A percentile compares a stretch with the other conserved stretches of the same genome.
Evolutionary conservation across 2,888 invertebrate genomes (phyloP).

Genomic region (Leptopilina drosophilae): DNA sequence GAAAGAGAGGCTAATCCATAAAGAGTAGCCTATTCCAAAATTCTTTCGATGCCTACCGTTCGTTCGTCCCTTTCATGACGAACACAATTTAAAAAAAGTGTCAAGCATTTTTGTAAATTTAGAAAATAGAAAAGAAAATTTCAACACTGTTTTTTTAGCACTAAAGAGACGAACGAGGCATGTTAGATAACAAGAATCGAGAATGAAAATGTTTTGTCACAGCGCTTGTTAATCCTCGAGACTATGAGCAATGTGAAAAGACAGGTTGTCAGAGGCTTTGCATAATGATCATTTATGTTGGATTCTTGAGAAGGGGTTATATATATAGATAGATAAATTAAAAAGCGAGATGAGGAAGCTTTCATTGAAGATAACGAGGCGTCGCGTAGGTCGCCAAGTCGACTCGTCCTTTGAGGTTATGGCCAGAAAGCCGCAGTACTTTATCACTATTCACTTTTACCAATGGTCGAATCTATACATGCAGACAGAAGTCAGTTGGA

Average conservation of each 20-base stretch:
- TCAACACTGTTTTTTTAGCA: too few relatives aligned
- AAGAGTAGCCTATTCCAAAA: slow-evolving; percentile 22
- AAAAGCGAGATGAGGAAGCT: slow-evolving; percentile 32
- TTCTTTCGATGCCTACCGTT: slow-evolving; percentile 18
- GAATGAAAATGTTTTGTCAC: slow-evolving; percentile 19
- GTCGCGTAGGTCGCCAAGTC: slow-evolving; percentile 44
- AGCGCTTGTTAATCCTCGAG: background rate
- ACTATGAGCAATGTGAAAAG: background rate
- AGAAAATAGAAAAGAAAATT: too few relatives aligned
- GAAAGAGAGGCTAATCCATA: slow-evolving; percentile 5
- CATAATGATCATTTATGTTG: slow-evolving; percentile 5
- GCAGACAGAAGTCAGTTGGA: background rate
- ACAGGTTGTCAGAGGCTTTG: slow-evolving; percentile 28
- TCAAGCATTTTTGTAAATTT: too few relatives aligned
- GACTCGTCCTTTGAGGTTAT: slow-evolving; percentile 62
- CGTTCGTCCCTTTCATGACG: background rate
- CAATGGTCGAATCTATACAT: slow-evolving; percentile 2
- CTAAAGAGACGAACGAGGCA: too few relatives aligned
- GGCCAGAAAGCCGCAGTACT: slow-evolving; percentile 51
- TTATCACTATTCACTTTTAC: slow-evolving; percentile 40
- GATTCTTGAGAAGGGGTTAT: background rate
- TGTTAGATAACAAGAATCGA: slow-evolving; percentile 29
- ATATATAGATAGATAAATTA: background rate
- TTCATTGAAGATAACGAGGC: slow-evolving; percentile 38
- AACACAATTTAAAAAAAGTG: background rate